Base-by-base conservation (phyloP, 2,113 vertebrate species). In the Pseudopodoces humilis region DNA sequence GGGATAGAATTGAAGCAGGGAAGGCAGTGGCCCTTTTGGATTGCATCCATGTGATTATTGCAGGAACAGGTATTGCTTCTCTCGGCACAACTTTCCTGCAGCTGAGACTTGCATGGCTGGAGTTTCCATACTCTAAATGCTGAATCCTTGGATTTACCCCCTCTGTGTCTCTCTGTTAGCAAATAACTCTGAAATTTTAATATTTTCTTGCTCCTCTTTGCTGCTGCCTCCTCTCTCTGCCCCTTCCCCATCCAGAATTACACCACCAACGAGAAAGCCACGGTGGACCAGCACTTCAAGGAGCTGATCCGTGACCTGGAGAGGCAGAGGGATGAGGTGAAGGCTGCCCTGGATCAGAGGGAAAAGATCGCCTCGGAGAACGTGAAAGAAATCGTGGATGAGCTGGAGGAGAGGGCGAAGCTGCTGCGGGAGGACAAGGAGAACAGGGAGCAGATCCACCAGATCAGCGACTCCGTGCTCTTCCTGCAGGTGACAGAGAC, bases 301-400 rank as follows among this genome's bases (percentile, higher is more conserved):
- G 98, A 98, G 89, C 92, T 98, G 86, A 97, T 98, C 69, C 94
- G 96, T 30, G 98, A 98, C 86, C 94, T 98, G 82, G 98, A 98
- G 94, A 98, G 97, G 87, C 98, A 98, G 58, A 97, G 98, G 70
- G 98, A 98, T 17, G 98, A 98, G 77, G 97, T 98, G 79, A 98
- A 97, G 80, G 97, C 97, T 65, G 96, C 97, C 0, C 86, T 98
- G 96, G 98, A 98, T 37, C 98, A 98, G 91, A 95, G 98, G 39
- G 98, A 98, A 43, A 97, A 98, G 83, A 96, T 97, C 3, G 98
- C 98, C 2, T 97, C 97, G 8, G 97, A 98, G 89, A 98, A 98
- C 1, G 97, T 98, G 83, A 98, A 98, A 11, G 97, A 98, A 90
- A 98, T 98, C 0, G 95, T 98, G 86, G 97, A 98, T 23, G 98